A percentile compares a stretch with the other conserved stretches of the same genome.
Evolutionary conservation across 2,888 invertebrate species (phyloP).

Genomic region (Eupithecia subfuscata): DNA sequence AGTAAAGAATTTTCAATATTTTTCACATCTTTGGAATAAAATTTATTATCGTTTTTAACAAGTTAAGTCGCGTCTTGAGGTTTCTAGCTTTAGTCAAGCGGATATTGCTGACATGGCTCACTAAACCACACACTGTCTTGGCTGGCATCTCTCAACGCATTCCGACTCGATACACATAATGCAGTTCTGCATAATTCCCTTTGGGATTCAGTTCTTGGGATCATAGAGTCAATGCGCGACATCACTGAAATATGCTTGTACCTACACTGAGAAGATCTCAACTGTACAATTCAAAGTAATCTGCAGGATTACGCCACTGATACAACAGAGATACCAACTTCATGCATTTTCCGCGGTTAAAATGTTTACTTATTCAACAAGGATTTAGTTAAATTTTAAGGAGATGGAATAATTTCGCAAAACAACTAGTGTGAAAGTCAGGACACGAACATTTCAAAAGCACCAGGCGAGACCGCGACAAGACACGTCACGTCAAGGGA

Average conservation of each 20-base stretch:
- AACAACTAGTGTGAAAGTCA: slow-evolving; percentile 16
- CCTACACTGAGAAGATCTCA: not conserved
- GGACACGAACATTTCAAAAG: slow-evolving; percentile 23
- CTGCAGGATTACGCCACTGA: not conserved
- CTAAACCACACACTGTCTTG: slow-evolving; percentile 50
- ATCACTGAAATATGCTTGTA: not conserved
- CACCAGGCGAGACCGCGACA: slow-evolving; percentile 23
- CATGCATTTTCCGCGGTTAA: not conserved
- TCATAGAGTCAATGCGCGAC: not conserved
- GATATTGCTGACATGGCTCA: slow-evolving; percentile 47
- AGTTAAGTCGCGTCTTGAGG: not conserved
- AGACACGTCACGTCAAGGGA: slow-evolving; percentile 28
- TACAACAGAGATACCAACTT: not conserved
- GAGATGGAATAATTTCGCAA: slow-evolving; percentile 9
- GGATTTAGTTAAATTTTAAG: slow-evolving; percentile 7
- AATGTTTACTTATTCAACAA: slow-evolving; percentile 1
- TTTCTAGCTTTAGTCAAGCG: slow-evolving; percentile 40
- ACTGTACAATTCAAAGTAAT: not conserved
- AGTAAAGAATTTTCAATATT: too few species aligned
- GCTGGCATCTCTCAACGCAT: slow-evolving; percentile 36
- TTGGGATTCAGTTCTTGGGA: not conserved
- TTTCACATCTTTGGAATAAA: too few species aligned
- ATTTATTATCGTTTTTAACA: too few species aligned
- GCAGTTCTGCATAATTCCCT: slow-evolving; percentile 13
- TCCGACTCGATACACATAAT: slow-evolving; percentile 47